A percentile compares a stretch with the other conserved stretches of the same genome.
These are phyloP conservation scores for Erythrolamprus reginae DNA, from an alignment of 2,113 vertebrate species.

Conservation along the genomic window DNA sequence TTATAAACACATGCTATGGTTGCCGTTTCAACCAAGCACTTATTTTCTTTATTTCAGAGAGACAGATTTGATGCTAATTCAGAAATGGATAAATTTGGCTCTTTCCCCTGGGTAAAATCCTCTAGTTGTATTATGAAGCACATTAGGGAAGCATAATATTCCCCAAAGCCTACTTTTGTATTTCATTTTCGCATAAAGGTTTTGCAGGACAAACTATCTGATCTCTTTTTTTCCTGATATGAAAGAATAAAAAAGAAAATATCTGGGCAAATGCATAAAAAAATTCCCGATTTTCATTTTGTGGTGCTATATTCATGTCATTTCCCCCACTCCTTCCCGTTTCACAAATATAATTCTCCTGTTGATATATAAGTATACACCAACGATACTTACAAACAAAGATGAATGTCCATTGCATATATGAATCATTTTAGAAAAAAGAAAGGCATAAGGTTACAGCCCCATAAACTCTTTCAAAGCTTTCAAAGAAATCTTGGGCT, in stretches of 20 bases:
- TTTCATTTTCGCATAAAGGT: not conserved
- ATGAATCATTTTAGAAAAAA: not conserved
- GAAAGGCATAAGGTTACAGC: not conserved
- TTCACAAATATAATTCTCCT: not conserved
- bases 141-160: not conserved
- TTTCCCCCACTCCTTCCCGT: not conserved
- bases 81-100: not conserved
- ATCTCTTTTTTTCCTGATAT: not conserved
- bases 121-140: not conserved
- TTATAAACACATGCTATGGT: not conserved
- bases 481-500: not conserved
- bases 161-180: not conserved
- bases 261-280: not conserved
- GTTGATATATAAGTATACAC: not conserved
- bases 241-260: not conserved
- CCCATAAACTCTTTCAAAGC: too few species aligned
- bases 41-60: not conserved
- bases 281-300: not conserved
- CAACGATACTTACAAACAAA: not conserved
- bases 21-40: not conserved
- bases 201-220: not conserved
- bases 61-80: not conserved
- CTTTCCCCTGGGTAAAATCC: not conserved
- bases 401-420: not conserved
- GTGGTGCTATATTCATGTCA: not conserved